Evolutionary conservation across 2,113 vertebrate species (phyloP).

Genomic region (Tretioscincus oriximinensis): DNA sequence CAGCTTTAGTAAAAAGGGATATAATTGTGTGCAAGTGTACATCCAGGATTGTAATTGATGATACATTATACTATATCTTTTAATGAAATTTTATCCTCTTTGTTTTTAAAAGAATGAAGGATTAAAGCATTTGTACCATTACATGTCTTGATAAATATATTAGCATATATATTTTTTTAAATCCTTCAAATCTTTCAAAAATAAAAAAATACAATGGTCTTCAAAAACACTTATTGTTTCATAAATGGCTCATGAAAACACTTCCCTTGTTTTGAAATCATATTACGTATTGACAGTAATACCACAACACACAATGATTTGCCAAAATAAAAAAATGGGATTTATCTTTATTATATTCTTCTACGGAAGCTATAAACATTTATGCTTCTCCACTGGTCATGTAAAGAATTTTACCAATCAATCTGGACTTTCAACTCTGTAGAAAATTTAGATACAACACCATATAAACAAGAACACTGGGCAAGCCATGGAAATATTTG

Average conservation of each 20-base stretch:
- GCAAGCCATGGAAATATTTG: constrained; percentile 54
- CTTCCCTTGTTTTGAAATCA: background rate
- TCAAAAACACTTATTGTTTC: background rate
- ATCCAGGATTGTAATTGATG: background rate
- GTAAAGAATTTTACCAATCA: constrained; percentile 60
- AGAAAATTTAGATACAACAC: constrained; percentile 67
- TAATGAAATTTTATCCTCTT: background rate
- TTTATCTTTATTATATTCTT: constrained; percentile 64
- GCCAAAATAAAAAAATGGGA: constrained; percentile 74
- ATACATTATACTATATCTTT: background rate
- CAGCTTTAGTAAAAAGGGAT: background rate
- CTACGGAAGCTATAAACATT: constrained; percentile 65
- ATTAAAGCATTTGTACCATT: constrained; percentile 7
- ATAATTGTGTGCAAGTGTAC: too few relatives aligned
- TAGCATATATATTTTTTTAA: background rate
- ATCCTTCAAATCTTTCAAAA: too few relatives aligned
- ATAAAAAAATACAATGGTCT: background rate
- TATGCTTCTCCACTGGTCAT: constrained; percentile 58
- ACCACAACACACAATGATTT: constrained; percentile 58
- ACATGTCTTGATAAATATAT: background rate
- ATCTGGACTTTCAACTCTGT: constrained; percentile 49
- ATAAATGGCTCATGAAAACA: background rate
- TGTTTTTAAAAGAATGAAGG: background rate
- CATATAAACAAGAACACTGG: constrained; percentile 57
- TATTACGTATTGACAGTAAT: constrained; percentile 41